Conservation (phyloP, 2,113 vertebrate species). For the Melanotaenia duboulayi region DNA sequence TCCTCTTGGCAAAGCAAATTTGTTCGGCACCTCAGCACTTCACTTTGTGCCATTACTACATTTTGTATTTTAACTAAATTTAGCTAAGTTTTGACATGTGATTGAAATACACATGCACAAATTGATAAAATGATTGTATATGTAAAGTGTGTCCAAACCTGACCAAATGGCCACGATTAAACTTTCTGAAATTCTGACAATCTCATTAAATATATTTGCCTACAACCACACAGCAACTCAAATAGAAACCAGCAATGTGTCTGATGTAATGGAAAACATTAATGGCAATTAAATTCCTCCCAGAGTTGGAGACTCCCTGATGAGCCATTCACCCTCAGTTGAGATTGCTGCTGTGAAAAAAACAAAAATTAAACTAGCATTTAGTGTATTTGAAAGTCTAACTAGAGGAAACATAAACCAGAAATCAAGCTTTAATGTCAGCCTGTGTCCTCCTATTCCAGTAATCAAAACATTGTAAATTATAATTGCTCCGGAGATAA, state of each 20-base stretch:
- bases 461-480: conserved; percentile 64
- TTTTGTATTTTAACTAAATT: too few relatives aligned
- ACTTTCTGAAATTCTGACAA: background rate
- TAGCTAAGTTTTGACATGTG: too few relatives aligned
- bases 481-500: conserved; percentile 47
- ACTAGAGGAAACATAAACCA: conserved; percentile 33
- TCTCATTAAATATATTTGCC: background rate
- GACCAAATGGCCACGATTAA: too few relatives aligned
- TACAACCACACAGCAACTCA: background rate
- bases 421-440: conserved; percentile 38
- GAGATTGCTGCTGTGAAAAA: background rate
- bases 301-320: conserved; percentile 5
- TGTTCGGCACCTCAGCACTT: too few relatives aligned
- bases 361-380: conserved; percentile 20
- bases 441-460: conserved; percentile 46
- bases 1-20: too few relatives aligned
- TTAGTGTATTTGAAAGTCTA: conserved; percentile 31
- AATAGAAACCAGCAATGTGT: background rate
- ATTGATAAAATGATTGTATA: too few relatives aligned
- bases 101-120: too few relatives aligned
- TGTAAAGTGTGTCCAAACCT: too few relatives aligned
- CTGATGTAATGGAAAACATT: conserved; percentile 25
- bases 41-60: too few relatives aligned
- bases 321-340: conserved; percentile 33
- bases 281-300: conserved; percentile 18